A percentile compares a stretch with the other conserved stretches of the same genome.
Evolutionary conservation across 1,140 invertebrate species (phyloP).

Genomic region (Bradysia coprophila): DNA sequence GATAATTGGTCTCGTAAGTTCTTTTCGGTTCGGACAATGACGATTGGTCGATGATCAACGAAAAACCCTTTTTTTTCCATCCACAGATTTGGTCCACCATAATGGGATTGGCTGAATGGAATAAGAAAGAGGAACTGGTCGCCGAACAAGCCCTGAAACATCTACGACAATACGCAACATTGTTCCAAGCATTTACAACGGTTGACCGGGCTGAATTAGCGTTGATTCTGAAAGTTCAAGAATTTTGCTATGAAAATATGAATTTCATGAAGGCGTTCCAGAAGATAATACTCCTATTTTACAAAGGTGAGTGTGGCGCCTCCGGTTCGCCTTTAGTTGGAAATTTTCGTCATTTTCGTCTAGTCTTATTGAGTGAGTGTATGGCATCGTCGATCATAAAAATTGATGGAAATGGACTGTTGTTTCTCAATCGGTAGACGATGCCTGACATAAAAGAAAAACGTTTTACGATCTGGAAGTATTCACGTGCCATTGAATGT

Average conservation of each 20-base stretch:
- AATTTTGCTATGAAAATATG: conserved; percentile 97
- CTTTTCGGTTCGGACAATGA: neutral
- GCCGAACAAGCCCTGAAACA: conserved; percentile 88
- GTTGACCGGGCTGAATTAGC: conserved; percentile 70
- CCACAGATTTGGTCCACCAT: conserved; percentile 87
- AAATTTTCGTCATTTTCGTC: neutral
- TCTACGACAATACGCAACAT: conserved; percentile 61
- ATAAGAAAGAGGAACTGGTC: conserved; percentile 92
- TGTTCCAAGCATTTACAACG: conserved; percentile 72
- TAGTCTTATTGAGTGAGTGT: neutral
- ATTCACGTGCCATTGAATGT: neutral
- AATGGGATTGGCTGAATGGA: conserved; percentile 92
- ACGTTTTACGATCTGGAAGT: neutral
- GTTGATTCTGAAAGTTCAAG: conserved; percentile 80
- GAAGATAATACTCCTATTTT: conserved; percentile 89
- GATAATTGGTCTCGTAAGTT: conserved; percentile 54
- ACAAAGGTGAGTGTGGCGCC: conserved; percentile 80
- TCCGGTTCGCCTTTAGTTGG: neutral
- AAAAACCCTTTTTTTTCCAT: neutral
- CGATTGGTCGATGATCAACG: neutral
- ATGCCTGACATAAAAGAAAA: neutral
- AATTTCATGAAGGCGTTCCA: conserved; percentile 97
- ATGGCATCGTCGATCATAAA: too few relatives aligned
- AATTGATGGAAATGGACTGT: too few relatives aligned
- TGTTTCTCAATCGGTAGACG: too few relatives aligned